These are phyloP conservation scores for Aythya fuligula DNA, from an alignment of 2,797 vertebrate genomes.

Conservation along the genomic window DNA sequence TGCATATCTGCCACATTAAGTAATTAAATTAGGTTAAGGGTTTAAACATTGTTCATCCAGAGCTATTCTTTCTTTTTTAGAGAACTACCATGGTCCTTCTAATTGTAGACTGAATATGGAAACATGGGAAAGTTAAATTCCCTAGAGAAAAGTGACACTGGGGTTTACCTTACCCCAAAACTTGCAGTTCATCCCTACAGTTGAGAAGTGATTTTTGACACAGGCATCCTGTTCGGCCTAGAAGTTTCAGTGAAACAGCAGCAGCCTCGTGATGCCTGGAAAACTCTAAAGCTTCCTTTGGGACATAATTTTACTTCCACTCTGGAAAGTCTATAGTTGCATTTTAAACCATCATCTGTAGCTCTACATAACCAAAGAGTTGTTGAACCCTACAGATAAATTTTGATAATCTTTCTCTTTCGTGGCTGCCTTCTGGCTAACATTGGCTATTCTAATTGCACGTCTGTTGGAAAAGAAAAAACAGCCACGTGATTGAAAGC, in stretches of 20 bases:
- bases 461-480: neutral
- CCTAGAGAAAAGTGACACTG: neutral
- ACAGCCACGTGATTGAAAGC: neutral
- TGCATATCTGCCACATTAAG: neutral
- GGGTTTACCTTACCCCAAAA: neutral
- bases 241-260: neutral
- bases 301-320: neutral
- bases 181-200: neutral
- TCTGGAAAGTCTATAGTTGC: neutral
- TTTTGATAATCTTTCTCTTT: neutral
- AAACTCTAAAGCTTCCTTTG: neutral
- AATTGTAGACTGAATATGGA: neutral
- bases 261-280: neutral
- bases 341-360: neutral
- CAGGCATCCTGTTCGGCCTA: neutral
- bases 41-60: neutral
- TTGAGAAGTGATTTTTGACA: neutral
- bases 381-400: neutral
- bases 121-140: neutral
- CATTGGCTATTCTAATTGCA: neutral
- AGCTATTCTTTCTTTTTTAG: neutral
- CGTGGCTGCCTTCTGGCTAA: neutral
- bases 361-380: neutral
- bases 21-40: neutral
- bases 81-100: neutral